Evolutionary conservation across 2,797 vertebrate species (phyloP).

Genomic region (Pseudochirops corinnae): DNA sequence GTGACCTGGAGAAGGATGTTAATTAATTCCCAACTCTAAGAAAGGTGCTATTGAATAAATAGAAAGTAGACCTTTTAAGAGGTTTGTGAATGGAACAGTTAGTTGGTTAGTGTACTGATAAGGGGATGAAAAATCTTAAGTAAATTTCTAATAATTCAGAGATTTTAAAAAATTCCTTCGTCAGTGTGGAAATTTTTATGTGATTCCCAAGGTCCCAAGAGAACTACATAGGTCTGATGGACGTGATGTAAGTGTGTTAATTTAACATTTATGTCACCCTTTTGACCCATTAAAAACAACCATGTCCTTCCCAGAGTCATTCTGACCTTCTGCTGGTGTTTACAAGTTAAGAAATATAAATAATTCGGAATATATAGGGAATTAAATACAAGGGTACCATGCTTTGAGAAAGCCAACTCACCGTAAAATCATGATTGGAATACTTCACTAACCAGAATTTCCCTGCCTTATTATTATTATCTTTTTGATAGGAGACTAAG

Average conservation of each 20-base stretch:
- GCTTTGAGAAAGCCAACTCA: not conserved
- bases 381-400: not conserved
- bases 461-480: not conserved
- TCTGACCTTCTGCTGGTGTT: not conserved
- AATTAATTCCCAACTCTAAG: not conserved
- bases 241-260: not conserved
- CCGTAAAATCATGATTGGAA: not conserved
- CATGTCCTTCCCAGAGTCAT: not conserved
- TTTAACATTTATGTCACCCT: not conserved
- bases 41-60: not conserved
- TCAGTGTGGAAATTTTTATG: not conserved
- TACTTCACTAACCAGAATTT: not conserved
- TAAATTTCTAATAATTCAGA: not conserved
- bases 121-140: not conserved
- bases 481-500: not conserved
- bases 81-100: not conserved
- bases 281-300: not conserved
- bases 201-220: not conserved
- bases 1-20: not conserved
- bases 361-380: not conserved
- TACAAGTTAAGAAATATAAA: not conserved
- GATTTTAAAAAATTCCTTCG: not conserved
- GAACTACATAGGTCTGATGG: not conserved
- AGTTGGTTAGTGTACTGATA: not conserved
- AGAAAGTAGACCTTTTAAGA: not conserved